Percentiles rank a stretch among this genome's conserved stretches.
Evolutionary conservation across 2,888 invertebrate genomes (phyloP).

Genomic region (Zhengitettix transpicula): DNA sequence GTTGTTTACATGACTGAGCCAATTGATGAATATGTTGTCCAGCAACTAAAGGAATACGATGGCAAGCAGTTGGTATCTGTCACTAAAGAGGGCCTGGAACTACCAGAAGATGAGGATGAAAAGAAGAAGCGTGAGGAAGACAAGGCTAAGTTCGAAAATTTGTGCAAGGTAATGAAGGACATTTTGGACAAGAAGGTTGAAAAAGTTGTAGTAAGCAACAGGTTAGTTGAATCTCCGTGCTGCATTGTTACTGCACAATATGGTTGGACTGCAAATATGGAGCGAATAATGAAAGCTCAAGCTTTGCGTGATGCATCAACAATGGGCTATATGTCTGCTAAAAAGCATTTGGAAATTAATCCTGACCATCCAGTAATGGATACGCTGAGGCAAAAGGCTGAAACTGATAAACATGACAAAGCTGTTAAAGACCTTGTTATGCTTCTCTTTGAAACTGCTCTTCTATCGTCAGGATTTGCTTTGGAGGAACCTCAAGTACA

Average conservation of each 20-base stretch:
- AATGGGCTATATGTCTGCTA: conserved; percentile 99
- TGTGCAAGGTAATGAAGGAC: conserved; percentile 88
- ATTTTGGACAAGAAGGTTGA: conserved; percentile 97
- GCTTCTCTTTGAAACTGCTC: conserved; percentile 86
- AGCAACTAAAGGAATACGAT: conserved; percentile 95
- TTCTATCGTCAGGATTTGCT: conserved; percentile 90
- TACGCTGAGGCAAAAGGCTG: conserved; percentile 76
- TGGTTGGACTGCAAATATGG: conserved; percentile 99
- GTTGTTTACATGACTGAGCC: conserved; percentile 99
- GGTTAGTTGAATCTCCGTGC: conserved; percentile 93
- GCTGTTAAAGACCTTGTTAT: conserved; percentile 95
- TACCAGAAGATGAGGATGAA: conserved; percentile 93
- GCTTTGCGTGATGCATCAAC: conserved; percentile 94
- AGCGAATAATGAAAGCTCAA: conserved; percentile 99
- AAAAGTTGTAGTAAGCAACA: conserved; percentile 91
- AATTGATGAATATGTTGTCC: conserved; percentile 97
- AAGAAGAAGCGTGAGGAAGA: conserved; percentile 93
- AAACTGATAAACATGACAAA: conserved; percentile 95
- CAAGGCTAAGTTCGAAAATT: conserved; percentile 55
- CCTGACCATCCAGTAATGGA: conserved; percentile 91
- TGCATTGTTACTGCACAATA: conserved; percentile 98
- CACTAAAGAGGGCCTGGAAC: conserved; percentile 92
- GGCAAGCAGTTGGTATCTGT: conserved; percentile 92
- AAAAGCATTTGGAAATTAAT: conserved; percentile 97
- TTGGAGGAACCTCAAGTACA: conserved; percentile 92